These are phyloP conservation scores for Lates calcarifer DNA, from an alignment of 2,113 vertebrate species.

Conservation along the genomic window DNA sequence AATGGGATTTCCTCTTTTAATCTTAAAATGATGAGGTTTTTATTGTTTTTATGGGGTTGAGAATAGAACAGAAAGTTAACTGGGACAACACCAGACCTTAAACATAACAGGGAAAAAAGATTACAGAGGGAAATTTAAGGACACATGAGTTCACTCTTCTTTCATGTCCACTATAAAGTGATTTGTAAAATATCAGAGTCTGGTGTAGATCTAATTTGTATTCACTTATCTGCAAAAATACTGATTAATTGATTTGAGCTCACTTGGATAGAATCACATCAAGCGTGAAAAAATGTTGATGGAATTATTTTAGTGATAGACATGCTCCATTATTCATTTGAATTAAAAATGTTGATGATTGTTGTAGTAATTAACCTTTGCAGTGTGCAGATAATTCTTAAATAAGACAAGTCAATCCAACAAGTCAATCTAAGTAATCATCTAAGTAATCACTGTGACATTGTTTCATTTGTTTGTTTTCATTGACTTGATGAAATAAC, in stretches of 20 bases:
- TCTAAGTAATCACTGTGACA: neutral
- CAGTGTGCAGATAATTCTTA: conserved; percentile 1
- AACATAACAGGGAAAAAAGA: neutral
- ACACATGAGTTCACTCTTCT: neutral
- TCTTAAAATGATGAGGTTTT: neutral
- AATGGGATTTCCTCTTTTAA: neutral
- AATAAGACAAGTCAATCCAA: no score
- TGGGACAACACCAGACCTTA: neutral
- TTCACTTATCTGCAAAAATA: no score
- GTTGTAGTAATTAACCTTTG: conserved; percentile 27
- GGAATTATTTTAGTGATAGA: conserved; percentile 14
- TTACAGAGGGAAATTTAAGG: neutral
- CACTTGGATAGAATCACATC: neutral
- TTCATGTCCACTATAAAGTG: neutral
- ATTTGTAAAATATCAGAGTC: neutral
- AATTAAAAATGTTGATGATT: conserved; percentile 20
- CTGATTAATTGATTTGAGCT: conserved; percentile 1
- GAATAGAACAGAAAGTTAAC: neutral
- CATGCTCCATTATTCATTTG: conserved; percentile 27
- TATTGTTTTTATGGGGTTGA: neutral
- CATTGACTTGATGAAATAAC: neutral
- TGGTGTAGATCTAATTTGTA: neutral
- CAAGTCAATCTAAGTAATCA: neutral
- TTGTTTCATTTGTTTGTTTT: neutral
- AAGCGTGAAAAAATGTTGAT: conserved; percentile 19